phyloP scores from a whole-genome alignment of 2,797 vertebrate genomes.

The Ceyx erithaca region DNA sequence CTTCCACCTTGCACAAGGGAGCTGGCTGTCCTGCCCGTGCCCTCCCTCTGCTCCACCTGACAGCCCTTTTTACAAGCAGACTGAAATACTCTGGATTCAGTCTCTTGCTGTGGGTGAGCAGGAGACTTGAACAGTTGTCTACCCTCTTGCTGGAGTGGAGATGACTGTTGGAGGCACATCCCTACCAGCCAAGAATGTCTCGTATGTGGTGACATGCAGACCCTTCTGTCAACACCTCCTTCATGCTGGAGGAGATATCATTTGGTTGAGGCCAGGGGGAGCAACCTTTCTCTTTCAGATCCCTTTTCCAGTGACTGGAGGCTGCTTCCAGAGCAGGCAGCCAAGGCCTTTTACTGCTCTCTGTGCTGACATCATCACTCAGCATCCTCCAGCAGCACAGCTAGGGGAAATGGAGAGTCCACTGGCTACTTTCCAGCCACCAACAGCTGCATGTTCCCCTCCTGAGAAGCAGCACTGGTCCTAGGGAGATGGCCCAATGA shows the following conservation, averaged over 20 bases:
- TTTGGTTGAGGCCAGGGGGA: neutral
- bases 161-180: neutral
- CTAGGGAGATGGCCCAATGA: neutral
- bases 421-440: slow-evolving; percentile 9
- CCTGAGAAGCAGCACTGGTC: neutral
- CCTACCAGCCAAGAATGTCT: neutral
- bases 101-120: neutral
- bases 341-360: neutral
- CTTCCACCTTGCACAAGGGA: neutral
- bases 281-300: slow-evolving; percentile 3
- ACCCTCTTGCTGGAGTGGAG: neutral
- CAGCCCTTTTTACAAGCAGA: neutral
- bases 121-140: neutral
- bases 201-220: neutral
- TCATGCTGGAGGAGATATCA: neutral
- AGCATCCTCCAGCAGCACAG: slow-evolving; percentile 1
- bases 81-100: neutral
- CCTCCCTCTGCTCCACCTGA: neutral
- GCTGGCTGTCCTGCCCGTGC: neutral
- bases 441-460: neutral
- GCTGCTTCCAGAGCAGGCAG: slow-evolving; percentile 4
- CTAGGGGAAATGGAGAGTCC: neutral
- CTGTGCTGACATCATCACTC: neutral
- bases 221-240: slow-evolving; percentile 11
- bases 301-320: neutral